phyloP scores from a whole-genome alignment of 1,140 invertebrate species.

The Trichogramma pretiosum region DNA sequence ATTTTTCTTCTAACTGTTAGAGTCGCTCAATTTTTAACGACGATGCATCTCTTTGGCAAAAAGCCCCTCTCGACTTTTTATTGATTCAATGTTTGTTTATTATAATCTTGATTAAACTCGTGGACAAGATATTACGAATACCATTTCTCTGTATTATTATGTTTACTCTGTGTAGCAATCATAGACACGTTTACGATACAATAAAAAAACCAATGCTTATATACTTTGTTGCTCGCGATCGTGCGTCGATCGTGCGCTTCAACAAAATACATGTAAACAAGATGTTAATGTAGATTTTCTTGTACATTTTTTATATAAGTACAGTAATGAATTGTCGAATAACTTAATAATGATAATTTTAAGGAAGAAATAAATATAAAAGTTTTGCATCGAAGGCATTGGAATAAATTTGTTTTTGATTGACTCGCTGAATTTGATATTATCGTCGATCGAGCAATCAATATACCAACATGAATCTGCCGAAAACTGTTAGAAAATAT shows the following conservation, averaged over 20 bases:
- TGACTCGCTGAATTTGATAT: too few relatives aligned
- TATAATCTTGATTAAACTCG: too few relatives aligned
- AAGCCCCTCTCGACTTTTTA: too few relatives aligned
- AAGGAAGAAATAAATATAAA: neutral
- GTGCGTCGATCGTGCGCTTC: conserved; percentile 1
- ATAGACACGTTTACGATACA: too few relatives aligned
- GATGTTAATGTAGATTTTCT: conserved; percentile 44
- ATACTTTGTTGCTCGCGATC: too few relatives aligned
- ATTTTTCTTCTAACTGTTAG: too few relatives aligned
- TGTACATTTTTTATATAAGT: conserved; percentile 45
- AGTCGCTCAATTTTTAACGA: too few relatives aligned
- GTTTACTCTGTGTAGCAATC: conserved; percentile 1
- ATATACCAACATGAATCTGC: conserved; percentile 1
- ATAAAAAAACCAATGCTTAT: too few relatives aligned
- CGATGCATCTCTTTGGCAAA: too few relatives aligned
- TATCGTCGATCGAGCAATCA: neutral
- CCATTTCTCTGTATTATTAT: neutral
- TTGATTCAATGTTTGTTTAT: too few relatives aligned
- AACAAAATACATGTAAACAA: conserved; percentile 26
- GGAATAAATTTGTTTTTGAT: neutral
- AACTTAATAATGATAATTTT: conserved; percentile 8
- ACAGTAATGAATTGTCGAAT: conserved; percentile 35
- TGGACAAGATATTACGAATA: too few relatives aligned
- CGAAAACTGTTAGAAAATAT: neutral
- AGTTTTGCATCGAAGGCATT: neutral